These are phyloP conservation scores for Pararge aegeria DNA, from an alignment of 1,140 invertebrate species.

Conservation along the genomic window DNA sequence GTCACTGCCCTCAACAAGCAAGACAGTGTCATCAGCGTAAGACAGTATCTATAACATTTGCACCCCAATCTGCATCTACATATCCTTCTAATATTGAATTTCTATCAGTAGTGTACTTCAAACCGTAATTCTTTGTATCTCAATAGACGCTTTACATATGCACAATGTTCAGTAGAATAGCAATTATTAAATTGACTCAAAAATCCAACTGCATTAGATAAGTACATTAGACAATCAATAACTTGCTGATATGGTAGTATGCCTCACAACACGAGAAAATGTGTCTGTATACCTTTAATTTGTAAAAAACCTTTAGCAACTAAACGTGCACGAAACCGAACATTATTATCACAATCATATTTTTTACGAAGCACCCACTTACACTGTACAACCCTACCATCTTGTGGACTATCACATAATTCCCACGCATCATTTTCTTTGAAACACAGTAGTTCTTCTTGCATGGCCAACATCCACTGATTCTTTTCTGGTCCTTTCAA, in stretches of 20 bases:
- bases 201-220: slow-evolving; percentile 8
- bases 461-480: slow-evolving; percentile 12
- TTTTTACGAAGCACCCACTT: slow-evolving; percentile 30
- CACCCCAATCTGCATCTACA: slow-evolving; percentile 30
- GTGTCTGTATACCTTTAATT: slow-evolving; percentile 17
- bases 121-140: slow-evolving; percentile 21
- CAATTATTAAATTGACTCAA: slow-evolving; percentile 32
- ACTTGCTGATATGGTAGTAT: slow-evolving; percentile 20
- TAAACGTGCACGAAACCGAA: slow-evolving; percentile 15
- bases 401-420: slow-evolving; percentile 9
- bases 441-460: slow-evolving; percentile 18
- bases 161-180: slow-evolving; percentile 16
- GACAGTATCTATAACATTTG: no score
- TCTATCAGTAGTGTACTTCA: slow-evolving; percentile 17
- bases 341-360: slow-evolving; percentile 17
- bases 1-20: no score
- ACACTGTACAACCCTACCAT: slow-evolving; percentile 9
- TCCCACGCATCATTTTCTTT: slow-evolving; percentile 21
- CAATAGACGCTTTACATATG: slow-evolving; percentile 18
- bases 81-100: slow-evolving; percentile 12
- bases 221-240: slow-evolving; percentile 24
- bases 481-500: slow-evolving; percentile 12
- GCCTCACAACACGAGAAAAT: slow-evolving; percentile 24
- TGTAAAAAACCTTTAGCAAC: slow-evolving; percentile 27
- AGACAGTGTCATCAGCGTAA: no score